These are phyloP conservation scores for Leucophenga montana DNA, from an alignment of 2,888 invertebrate species.

Conservation along the genomic window DNA sequence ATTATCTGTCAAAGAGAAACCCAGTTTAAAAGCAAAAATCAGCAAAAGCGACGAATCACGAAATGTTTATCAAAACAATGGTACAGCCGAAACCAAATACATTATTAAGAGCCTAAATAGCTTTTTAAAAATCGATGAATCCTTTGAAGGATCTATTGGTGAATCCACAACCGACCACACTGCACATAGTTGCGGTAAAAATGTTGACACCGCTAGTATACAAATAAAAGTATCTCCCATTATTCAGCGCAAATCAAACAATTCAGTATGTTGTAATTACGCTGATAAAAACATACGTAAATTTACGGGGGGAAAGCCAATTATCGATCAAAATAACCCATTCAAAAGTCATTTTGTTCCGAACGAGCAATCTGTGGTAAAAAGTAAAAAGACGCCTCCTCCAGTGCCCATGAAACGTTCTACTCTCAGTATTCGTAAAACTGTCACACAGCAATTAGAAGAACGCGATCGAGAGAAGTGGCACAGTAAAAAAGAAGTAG, in stretches of 20 bases:
- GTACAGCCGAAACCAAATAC: neutral
- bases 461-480: constrained; percentile 56
- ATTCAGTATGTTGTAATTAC: constrained; percentile 69
- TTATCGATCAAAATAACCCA: constrained; percentile 72
- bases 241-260: constrained; percentile 48
- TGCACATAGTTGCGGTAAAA: constrained; percentile 40
- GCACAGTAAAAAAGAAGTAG: constrained; percentile 47
- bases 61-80: constrained; percentile 10
- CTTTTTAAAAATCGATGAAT: constrained; percentile 49
- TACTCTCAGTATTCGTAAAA: constrained; percentile 62
- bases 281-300: constrained; percentile 70
- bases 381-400: constrained; percentile 60
- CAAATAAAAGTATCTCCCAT: no score
- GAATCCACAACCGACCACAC: constrained; percentile 10
- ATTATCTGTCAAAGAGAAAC: constrained; percentile 39
- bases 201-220: constrained; percentile 20
- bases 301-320: constrained; percentile 71
- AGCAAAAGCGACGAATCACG: constrained; percentile 27
- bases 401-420: constrained; percentile 67
- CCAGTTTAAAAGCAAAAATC: constrained; percentile 28
- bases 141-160: constrained; percentile 35
- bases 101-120: constrained; percentile 27
- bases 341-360: constrained; percentile 59
- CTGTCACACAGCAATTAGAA: constrained; percentile 58
- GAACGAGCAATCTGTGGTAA: constrained; percentile 36